A percentile compares a stretch with the other conserved stretches of the same genome.
Conservation (phyloP, 2,113 vertebrate species). For the Carassius gibelio region DNA sequence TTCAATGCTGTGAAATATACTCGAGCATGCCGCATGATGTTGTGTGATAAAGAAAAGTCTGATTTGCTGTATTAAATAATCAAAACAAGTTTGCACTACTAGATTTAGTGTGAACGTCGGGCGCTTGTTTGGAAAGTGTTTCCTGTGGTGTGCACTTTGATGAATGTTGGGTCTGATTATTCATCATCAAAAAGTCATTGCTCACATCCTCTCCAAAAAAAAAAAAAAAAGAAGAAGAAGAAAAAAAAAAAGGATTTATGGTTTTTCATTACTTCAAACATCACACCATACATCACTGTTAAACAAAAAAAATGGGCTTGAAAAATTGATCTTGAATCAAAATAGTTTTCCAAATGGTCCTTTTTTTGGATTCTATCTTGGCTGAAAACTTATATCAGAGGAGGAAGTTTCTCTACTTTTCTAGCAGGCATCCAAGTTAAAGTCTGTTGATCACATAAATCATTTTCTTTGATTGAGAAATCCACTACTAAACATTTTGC, state of each 20-base stretch:
- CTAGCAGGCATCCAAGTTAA: constrained; percentile 9
- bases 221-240: not conserved
- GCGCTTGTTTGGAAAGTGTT: not conserved
- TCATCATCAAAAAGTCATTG: constrained; percentile 24
- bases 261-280: constrained; percentile 38
- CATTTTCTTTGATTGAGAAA: not conserved
- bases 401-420: not conserved
- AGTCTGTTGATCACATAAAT: not conserved
- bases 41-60: not conserved
- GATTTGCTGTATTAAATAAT: not conserved
- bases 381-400: constrained; percentile 1
- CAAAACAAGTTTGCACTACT: not conserved
- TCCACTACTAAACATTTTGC: not conserved
- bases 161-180: constrained; percentile 39
- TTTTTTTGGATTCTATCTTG: constrained; percentile 9
- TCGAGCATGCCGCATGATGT: not conserved
- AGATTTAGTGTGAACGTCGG: not conserved
- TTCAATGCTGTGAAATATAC: not conserved
- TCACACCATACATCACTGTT: constrained; percentile 38
- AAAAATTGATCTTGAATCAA: constrained; percentile 28
- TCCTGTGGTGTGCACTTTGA: constrained; percentile 3
- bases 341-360: constrained; percentile 31
- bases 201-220: not conserved
- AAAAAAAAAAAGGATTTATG: constrained; percentile 43
- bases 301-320: constrained; percentile 26